Conservation (phyloP, 2,113 vertebrate species). For the Charadrius vociferus region DNA sequence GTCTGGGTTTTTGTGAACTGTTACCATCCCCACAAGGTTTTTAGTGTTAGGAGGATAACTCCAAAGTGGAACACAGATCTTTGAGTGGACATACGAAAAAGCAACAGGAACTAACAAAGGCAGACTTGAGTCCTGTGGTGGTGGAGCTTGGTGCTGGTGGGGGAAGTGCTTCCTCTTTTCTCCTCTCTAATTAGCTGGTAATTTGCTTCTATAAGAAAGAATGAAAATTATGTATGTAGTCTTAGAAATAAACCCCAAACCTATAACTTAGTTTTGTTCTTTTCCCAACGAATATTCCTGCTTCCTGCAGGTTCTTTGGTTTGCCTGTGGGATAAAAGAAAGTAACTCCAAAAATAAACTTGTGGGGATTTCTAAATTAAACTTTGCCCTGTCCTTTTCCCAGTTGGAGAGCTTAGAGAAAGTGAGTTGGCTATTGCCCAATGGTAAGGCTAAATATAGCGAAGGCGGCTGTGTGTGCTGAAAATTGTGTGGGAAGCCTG, state of each 20-base stretch:
- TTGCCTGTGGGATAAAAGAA: constrained; percentile 15
- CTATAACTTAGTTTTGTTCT: not conserved
- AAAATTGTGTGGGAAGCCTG: constrained; percentile 3
- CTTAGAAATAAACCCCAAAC: not conserved
- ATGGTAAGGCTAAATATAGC: constrained; percentile 47
- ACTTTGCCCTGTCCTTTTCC: constrained; percentile 42
- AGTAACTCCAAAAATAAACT: not conserved
- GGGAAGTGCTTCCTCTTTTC: not conserved
- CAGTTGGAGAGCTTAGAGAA: constrained; percentile 57
- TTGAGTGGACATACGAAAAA: not conserved
- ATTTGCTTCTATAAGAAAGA: constrained; percentile 9
- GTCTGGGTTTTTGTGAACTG: not conserved
- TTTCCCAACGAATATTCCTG: constrained; percentile 2
- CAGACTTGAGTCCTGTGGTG: not conserved
- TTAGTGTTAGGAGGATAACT: not conserved
- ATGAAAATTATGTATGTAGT: not conserved
- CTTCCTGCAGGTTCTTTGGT: constrained; percentile 26
- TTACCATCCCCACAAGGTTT: not conserved
- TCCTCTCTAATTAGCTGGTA: constrained; percentile 19
- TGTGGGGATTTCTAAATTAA: constrained; percentile 51
- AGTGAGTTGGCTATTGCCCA: constrained; percentile 21
- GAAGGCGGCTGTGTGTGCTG: constrained; percentile 17
- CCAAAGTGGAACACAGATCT: not conserved
- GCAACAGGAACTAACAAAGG: not conserved
- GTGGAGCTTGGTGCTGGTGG: not conserved